Base-by-base conservation (phyloP, 2,888 invertebrate species). In the Holacanthella duospinosa region DNA sequence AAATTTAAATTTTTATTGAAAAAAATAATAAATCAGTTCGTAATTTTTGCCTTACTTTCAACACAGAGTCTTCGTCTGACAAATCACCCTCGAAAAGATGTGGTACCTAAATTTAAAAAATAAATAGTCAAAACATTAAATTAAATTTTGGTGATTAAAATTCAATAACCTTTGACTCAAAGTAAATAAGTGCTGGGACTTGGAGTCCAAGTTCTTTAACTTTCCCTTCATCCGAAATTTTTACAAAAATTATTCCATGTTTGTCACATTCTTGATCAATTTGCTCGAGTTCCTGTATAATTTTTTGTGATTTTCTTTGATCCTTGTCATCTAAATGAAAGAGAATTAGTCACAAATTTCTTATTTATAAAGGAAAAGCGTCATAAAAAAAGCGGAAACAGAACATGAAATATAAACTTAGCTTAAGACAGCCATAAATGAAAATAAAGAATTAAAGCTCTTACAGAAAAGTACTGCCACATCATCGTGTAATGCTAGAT, bases 151-250 rank as follows among this genome's bases (percentile, higher is more conserved):
- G 16, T 9, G 16, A 36, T 36, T 9, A 36, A 16, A 36, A 36
- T 36, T 6, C 16, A 16, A 6, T 36, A 16, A 36, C 48, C n/a
- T 48, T 48, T 9, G 48, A 48, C 78, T 93, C 92, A 75, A 93
- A 93, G 78, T 92, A 93, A 71, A 93, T 82, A 67, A 93, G 80
- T 66, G 87, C 85, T 56, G 93, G 93, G 71, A 92, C 81, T 74
- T 90, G 89, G 74, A 93, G 89, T 72, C 93, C 93, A 76, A 93
- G 92, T 79, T 92, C 91, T 77, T 84, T 85, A 59, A 93, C 90
- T 79, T 93, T 93, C 36, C 90, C 90, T 70, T 85, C 83, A 78
- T 93, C 91, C 77, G 91, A 90, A 75, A 93, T 91, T 79, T 93
- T 93, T 21, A 93, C 93, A 79, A 93, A 93, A 68, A 88, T 88